phyloP scores from a whole-genome alignment of 2,888 invertebrate species.

The Nowickia ferox region DNA sequence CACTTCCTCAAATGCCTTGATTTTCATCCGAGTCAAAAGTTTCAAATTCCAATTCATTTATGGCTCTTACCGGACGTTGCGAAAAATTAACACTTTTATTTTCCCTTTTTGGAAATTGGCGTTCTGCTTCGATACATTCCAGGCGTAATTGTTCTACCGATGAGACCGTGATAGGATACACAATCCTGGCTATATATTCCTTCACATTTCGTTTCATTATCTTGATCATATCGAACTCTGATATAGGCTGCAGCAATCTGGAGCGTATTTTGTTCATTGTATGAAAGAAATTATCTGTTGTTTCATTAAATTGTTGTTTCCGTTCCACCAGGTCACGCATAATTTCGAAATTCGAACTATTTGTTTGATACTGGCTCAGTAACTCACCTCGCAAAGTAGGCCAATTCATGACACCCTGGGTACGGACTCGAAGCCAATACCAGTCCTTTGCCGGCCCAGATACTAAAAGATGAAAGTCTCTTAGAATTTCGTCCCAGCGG shows the following conservation, averaged over 20 bases:
- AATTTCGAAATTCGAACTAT: too few relatives aligned
- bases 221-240: not conserved
- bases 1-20: too few relatives aligned
- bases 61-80: not conserved
- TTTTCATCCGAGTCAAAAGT: too few relatives aligned
- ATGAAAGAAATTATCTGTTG: slow-evolving; percentile 1
- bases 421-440: not conserved
- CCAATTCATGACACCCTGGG: not conserved
- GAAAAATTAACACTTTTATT: not conserved
- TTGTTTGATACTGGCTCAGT: not conserved
- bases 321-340: too few relatives aligned
- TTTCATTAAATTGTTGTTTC: slow-evolving; percentile 11
- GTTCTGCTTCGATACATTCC: not conserved
- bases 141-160: not conserved
- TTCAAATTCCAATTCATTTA: too few relatives aligned
- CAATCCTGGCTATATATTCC: not conserved
- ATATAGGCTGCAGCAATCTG: not conserved
- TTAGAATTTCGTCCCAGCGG: too few relatives aligned
- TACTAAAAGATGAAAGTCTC: too few relatives aligned
- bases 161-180: not conserved
- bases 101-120: not conserved
- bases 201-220: not conserved
- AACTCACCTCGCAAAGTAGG: not conserved
- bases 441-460: too few relatives aligned
- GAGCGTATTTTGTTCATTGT: not conserved